phyloP scores from a whole-genome alignment of 2,888 invertebrate species.

The Thalpophila matura region DNA sequence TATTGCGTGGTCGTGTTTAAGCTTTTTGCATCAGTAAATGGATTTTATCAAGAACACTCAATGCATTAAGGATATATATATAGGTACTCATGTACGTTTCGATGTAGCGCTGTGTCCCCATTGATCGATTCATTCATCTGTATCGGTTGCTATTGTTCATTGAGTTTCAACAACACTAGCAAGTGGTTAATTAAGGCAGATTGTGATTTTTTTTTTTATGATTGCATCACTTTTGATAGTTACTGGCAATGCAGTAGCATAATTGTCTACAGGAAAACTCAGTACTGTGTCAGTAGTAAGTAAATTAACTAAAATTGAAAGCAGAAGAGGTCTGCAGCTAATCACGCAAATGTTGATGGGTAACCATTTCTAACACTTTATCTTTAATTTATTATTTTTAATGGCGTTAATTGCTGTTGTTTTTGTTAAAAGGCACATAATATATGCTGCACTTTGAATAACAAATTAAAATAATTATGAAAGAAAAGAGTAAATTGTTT shows the following conservation, averaged over 20 bases:
- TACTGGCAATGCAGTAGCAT: constrained; percentile 1
- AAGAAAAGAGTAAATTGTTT: not conserved
- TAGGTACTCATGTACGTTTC: constrained; percentile 32
- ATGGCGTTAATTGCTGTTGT: not conserved
- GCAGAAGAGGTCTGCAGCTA: not conserved
- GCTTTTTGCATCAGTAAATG: constrained; percentile 77
- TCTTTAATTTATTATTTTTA: not conserved
- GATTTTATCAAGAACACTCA: constrained; percentile 69
- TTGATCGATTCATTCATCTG: constrained; percentile 62
- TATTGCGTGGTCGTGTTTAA: constrained; percentile 77
- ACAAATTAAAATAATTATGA: not conserved
- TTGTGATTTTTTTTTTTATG: constrained; percentile 33
- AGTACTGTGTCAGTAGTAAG: not conserved
- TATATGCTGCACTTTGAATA: not conserved
- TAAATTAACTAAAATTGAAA: not conserved
- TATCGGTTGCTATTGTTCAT: constrained; percentile 58
- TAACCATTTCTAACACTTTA: not conserved
- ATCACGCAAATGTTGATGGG: not conserved
- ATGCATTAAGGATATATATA: constrained; percentile 56
- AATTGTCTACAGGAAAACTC: not conserved
- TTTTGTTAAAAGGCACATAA: not conserved
- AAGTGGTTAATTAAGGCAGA: constrained; percentile 55
- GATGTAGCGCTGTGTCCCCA: constrained; percentile 43
- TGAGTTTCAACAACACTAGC: constrained; percentile 49
- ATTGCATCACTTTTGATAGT: constrained; percentile 32